Evolutionary conservation across 1,140 invertebrate genomes (phyloP).

Genomic region (Hylaeus volcanicus): DNA sequence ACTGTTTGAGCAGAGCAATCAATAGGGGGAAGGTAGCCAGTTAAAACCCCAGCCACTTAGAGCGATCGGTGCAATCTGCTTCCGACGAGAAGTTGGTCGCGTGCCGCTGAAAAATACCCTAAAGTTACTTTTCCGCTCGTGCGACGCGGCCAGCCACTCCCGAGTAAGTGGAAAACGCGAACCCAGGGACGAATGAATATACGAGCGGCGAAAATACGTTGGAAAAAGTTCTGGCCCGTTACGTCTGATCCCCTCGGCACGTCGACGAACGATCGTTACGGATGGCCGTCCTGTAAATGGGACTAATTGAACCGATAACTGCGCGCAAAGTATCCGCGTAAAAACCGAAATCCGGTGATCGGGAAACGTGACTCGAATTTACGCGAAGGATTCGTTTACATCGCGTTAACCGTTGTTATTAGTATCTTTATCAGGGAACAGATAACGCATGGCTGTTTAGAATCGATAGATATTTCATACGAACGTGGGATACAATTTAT

Average conservation of each 20-base stretch:
- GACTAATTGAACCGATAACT: conserved; percentile 14
- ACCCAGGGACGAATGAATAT: conserved; percentile 4
- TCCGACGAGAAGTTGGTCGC: conserved; percentile 12
- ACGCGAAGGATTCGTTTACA: too few relatives aligned
- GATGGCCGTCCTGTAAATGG: conserved; percentile 18
- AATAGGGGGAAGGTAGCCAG: too few relatives aligned
- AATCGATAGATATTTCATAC: too few relatives aligned
- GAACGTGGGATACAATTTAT: too few relatives aligned
- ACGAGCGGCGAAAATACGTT: conserved; percentile 23
- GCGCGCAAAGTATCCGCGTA: background rate
- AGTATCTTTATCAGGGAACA: too few relatives aligned
- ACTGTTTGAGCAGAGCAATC: conserved; percentile 7
- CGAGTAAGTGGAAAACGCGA: background rate
- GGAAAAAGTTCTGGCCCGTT: conserved; percentile 12
- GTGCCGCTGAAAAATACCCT: conserved; percentile 30
- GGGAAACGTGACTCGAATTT: background rate
- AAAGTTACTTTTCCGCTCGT: conserved; percentile 22
- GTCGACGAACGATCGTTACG: conserved; percentile 1
- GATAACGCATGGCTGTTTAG: too few relatives aligned
- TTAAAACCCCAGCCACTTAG: conserved; percentile 12
- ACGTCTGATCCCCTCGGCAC: background rate
- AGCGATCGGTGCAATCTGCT: conserved; percentile 32
- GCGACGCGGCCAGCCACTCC: background rate
- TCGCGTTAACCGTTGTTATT: too few relatives aligned
- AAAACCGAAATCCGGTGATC: background rate